Evolutionary conservation across 2,888 invertebrate genomes (phyloP).

Genomic region (Liopterus haemorrhoidalis): DNA sequence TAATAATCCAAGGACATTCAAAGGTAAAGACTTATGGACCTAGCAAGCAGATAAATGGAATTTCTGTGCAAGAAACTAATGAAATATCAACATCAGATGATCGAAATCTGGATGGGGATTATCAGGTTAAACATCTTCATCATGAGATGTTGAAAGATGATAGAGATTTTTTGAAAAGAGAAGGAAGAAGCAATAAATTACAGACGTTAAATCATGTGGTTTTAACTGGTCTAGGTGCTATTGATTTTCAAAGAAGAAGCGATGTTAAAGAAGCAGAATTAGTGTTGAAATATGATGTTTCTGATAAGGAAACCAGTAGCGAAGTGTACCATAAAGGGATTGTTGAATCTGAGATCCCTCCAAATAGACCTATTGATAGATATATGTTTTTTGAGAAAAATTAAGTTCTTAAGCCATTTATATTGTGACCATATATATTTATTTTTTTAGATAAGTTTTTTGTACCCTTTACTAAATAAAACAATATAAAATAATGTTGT

Average conservation of each 20-base stretch:
- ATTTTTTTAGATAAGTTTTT: constrained; percentile 1
- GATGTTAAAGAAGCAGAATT: constrained; percentile 53
- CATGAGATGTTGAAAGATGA: constrained; percentile 37
- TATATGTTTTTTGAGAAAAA: too few species aligned
- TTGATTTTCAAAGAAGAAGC: constrained; percentile 37
- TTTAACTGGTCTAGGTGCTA: constrained; percentile 43
- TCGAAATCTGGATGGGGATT: constrained; percentile 33
- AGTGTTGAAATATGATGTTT: constrained; percentile 54
- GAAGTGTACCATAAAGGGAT: constrained; percentile 58
- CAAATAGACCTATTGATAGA: constrained; percentile 35
- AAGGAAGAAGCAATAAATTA: constrained; percentile 39
- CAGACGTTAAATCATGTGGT: constrained; percentile 44
- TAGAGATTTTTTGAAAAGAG: constrained; percentile 29
- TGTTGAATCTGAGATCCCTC: constrained; percentile 49
- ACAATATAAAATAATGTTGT: background rate
- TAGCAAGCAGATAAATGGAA: constrained; percentile 47
- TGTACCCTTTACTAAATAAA: background rate
- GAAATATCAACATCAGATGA: constrained; percentile 51
- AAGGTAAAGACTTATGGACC: constrained; percentile 80
- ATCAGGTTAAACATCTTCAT: constrained; percentile 55
- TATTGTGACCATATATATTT: background rate
- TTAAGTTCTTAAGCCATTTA: too few species aligned
- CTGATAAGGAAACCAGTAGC: constrained; percentile 49
- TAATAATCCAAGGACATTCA: constrained; percentile 79
- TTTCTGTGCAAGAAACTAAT: constrained; percentile 48